A percentile compares a stretch with the other conserved stretches of the same genome.
phyloP scores from a whole-genome alignment of 2,113 vertebrate species.

The Melanostigma gelatinosum region DNA sequence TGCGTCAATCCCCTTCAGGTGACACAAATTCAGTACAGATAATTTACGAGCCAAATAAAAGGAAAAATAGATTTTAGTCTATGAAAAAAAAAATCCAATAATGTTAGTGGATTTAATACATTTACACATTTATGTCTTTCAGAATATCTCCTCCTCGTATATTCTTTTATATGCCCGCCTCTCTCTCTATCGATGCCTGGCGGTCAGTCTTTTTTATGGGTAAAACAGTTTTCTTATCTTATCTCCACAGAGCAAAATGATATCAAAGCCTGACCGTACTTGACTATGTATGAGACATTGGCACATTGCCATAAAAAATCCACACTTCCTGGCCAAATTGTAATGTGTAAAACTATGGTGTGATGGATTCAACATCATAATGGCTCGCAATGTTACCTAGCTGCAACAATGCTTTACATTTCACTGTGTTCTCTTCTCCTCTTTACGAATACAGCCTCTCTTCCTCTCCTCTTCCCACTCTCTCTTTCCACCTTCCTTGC shows the following conservation, averaged over 20 bases:
- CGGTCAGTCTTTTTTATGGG: constrained; percentile 51
- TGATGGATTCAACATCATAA: constrained; percentile 20
- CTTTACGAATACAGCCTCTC: not conserved
- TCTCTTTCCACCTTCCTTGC: not conserved
- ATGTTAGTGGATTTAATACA: constrained; percentile 11
- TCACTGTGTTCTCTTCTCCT: not conserved
- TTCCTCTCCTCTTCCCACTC: not conserved
- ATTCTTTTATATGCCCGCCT: constrained; percentile 19
- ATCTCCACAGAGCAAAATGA: constrained; percentile 42
- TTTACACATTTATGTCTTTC: constrained; percentile 35
- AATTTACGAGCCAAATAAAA: constrained; percentile 7
- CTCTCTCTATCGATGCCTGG: constrained; percentile 45
- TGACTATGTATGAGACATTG: constrained; percentile 54
- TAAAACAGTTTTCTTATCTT: constrained; percentile 56
- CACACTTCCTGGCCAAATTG: constrained; percentile 29
- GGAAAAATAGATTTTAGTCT: not conserved
- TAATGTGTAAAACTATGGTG: constrained; percentile 28
- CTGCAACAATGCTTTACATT: constrained; percentile 2
- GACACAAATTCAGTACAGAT: not conserved
- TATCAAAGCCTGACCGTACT: constrained; percentile 56
- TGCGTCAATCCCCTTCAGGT: not conserved
- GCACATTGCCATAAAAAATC: constrained; percentile 37
- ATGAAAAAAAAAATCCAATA: not conserved
- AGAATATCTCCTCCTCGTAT: constrained; percentile 19
- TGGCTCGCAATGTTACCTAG: not conserved